A percentile compares a stretch with the other conserved stretches of the same genome.
phyloP scores from a whole-genome alignment of 2,888 invertebrate genomes.

The Parascotia fuliginaria region DNA sequence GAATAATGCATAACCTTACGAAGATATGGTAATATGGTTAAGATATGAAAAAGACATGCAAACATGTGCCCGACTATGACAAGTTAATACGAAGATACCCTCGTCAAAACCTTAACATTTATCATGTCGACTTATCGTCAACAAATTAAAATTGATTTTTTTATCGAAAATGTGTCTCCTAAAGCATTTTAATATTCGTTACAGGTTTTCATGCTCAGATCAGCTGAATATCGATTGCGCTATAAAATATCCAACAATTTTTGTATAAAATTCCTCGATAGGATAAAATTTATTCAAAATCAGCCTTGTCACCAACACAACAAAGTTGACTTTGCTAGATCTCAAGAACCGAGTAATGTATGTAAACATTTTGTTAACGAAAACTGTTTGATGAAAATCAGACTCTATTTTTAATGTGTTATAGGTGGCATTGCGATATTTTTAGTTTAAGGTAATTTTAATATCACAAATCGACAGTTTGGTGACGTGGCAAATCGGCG shows the following conservation, averaged over 20 bases:
- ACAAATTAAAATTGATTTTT: conserved; percentile 11
- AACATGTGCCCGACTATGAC: not conserved
- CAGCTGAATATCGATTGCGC: conserved; percentile 14
- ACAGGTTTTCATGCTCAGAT: conserved; percentile 9
- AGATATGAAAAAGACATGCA: not conserved
- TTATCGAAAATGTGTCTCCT: not conserved
- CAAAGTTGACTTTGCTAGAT: conserved; percentile 3
- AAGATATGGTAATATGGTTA: not conserved
- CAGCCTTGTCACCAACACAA: not conserved
- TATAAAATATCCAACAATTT: conserved; percentile 5
- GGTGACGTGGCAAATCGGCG: conserved; percentile 12
- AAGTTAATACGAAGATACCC: conserved; percentile 3
- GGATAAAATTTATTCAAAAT: conserved; percentile 1
- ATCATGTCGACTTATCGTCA: conserved; percentile 3
- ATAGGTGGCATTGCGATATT: conserved; percentile 1
- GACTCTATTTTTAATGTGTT: not conserved
- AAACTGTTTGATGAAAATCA: not conserved
- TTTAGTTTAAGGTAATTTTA: not conserved
- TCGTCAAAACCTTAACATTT: conserved; percentile 4
- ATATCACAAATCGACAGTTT: conserved; percentile 11
- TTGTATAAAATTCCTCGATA: conserved; percentile 1
- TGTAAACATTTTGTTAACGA: conserved; percentile 3
- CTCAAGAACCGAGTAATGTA: not conserved
- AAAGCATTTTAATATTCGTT: conserved; percentile 3
- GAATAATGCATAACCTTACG: not conserved